phyloP scores from a whole-genome alignment of 2,888 invertebrate genomes.

The Pammene fasciana region DNA sequence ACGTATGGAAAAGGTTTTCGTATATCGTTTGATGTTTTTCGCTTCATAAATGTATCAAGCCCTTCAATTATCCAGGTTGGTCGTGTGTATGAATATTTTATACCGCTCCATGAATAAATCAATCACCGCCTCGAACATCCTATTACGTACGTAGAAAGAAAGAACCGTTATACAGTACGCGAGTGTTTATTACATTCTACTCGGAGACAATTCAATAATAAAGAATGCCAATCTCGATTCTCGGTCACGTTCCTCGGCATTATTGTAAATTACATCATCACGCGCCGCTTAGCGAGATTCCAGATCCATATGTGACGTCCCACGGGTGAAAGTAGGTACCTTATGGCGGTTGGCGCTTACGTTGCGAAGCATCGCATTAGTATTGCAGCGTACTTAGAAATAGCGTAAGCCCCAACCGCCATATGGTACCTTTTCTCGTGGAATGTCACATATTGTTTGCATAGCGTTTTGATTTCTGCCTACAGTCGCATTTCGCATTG shows the following conservation, averaged over 20 bases:
- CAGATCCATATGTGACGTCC: no score
- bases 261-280: background rate
- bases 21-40: slow-evolving; percentile 27
- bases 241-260: background rate
- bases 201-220: slow-evolving; percentile 5
- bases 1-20: slow-evolving; percentile 31
- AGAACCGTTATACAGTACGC: slow-evolving; percentile 44
- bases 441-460: no score
- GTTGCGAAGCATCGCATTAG: no score
- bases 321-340: no score
- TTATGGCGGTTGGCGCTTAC: no score
- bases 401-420: no score
- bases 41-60: slow-evolving; percentile 36
- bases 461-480: no score
- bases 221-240: background rate
- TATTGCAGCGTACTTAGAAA: no score
- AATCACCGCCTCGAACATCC: slow-evolving; percentile 55
- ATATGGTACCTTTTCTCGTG: no score
- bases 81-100: slow-evolving; percentile 60
- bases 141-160: slow-evolving; percentile 56
- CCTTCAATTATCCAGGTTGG: slow-evolving; percentile 48
- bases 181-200: slow-evolving; percentile 25
- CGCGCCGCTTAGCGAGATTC: background rate
- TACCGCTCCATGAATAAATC: slow-evolving; percentile 55
- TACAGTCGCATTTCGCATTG: no score